Evolutionary conservation across 2,797 vertebrate genomes (phyloP), one percentile per base, ranked within the genome.

Genomic region (Coregonus sp.): DNA sequence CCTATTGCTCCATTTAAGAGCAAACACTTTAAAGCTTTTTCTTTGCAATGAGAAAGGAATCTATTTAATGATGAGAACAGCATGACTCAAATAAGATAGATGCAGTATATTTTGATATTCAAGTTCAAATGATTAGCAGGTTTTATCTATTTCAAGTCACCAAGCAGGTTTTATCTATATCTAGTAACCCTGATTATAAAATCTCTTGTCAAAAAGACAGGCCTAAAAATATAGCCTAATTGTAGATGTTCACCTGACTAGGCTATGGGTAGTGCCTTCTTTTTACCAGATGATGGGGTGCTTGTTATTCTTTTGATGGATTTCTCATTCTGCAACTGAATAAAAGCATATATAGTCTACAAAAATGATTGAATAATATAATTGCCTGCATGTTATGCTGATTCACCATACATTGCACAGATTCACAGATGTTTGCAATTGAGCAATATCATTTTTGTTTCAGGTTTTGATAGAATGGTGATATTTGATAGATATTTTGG

Each of bases 251-350:
- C n/a, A 51, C 7, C 25, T 9, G 51, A 70, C 7, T 20, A 12
- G 40, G 5, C 33, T 59, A 4, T 51, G 31, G 56, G 88, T 83
- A 89, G 29, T 87, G 29, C 7, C n/a, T 12, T 11, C 1, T 14
- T 35, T 16, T 70, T 25, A 75, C 91, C 93, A 88, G 84, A 75
- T 77, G 92, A 84, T 89, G 92, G 88, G 40, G 90, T 86, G 78
- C 82, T 80, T 82, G 72, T 78, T 70, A 68, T 78, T 59, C 9
- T 67, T 37, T 54, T 35, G 18, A 25, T 20, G 66, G 66, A 68
- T 37, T 68, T 29, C 16, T 16, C 18, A 7, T 40, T 70, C 51
- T 70, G 40, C 40, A 14, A 67, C 20, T 63, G 54, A 25, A 11
- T 33, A 66, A 14, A 66, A 31, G 29, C 14, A 66, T 66, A 25